Base-by-base conservation (phyloP, 2,888 invertebrate genomes). In the Pteria penguin region DNA sequence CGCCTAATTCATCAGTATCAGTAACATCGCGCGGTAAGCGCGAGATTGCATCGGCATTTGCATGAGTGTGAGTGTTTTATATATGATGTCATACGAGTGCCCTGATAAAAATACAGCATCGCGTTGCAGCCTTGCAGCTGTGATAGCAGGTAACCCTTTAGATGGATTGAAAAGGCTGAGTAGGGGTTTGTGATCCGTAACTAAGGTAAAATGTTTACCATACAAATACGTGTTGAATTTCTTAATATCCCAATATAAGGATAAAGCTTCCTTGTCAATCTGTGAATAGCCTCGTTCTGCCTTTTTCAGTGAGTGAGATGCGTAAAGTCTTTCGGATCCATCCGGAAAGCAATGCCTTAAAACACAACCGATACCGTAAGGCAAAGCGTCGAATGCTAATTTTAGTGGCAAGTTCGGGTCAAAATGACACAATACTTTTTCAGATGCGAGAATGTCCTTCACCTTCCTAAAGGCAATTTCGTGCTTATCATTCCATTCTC, bases 111-210 rank as follows among this genome's bases (percentile, higher is more conserved):
- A 77, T 0, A 84, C 36, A 1, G 83, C 82, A 86, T 87, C 88
- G 27, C 84, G 55, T 62, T 87, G 84, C 14, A 90, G 78, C 27
- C 88, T 76, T 29, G 78, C 83, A n/a, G 87, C 88, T 8, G 88
- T 79, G 57, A 82, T 74, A 4, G 81, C 69, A n/a, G 14, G 87
- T 84, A 29, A 89, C 75, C 14, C 78, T 58, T 73, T 78, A 86
- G 88, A 85, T 32, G 87, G 81, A 57, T 84, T 82, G 63, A 92
- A 90, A 36, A 93, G 90, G 4, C 84, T 63, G 5, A 86, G 88
- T 1, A 93, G 77, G 0, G 93, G 92, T 75, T 91, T 86, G 74
- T 92, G 90, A 75, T 92, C 92, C n/a, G n/a, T n/a, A n/a, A n/a
- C n/a, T n/a, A n/a, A n/a, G n/a, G n/a, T n/a, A n/a, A n/a, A n/a